Evolutionary conservation across 2,888 invertebrate genomes (phyloP), one percentile per base, ranked within the genome.

Genomic region (Scaptomyza parva): DNA sequence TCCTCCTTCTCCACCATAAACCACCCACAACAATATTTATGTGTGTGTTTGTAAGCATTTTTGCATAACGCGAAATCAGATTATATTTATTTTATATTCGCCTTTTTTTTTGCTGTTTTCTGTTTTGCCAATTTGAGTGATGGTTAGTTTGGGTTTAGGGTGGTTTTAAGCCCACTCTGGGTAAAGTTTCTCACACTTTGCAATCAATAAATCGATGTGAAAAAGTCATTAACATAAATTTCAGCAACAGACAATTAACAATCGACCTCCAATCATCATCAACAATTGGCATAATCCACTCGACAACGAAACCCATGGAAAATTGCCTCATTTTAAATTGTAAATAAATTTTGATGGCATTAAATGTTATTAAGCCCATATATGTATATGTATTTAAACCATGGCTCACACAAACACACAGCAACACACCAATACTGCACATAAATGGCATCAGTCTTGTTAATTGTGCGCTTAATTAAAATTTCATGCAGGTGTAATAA

Each of bases 401-500:
- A 17, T n/a, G 43, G 7, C 14, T 26, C 30, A 47, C 41, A 33
- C 39, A 58, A 45, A 51, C 37, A 37, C 37, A 17, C 3, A 68
- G n/a, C n/a, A n/a, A n/a, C n/a, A n/a, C n/a, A n/a, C n/a, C n/a
- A n/a, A n/a, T n/a, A n/a, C n/a, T n/a, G n/a, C n/a, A n/a, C n/a
- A n/a, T n/a, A n/a, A n/a, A 66, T 70, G 73, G 22, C 51, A 72
- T 64, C 73, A 64, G 45, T 43, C 35, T 65, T 63, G 78, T 78
- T 80, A 88, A 85, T 85, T 77, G 88, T 70, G 81, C 66, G 79
- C 83, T 85, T 86, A 83, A 88, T 86, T 86, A 86, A 88, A 88
- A 85, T 85, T 85, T 79, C 73, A 87, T 88, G 85, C 87, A 86
- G 88, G 80, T 88, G 79, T 70, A 72, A 86, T 85, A 86, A 86